Percentiles rank a stretch among this genome's conserved stretches.
These are phyloP conservation scores for Pelusios castaneus DNA, from an alignment of 2,113 vertebrate genomes.

Conservation along the genomic window DNA sequence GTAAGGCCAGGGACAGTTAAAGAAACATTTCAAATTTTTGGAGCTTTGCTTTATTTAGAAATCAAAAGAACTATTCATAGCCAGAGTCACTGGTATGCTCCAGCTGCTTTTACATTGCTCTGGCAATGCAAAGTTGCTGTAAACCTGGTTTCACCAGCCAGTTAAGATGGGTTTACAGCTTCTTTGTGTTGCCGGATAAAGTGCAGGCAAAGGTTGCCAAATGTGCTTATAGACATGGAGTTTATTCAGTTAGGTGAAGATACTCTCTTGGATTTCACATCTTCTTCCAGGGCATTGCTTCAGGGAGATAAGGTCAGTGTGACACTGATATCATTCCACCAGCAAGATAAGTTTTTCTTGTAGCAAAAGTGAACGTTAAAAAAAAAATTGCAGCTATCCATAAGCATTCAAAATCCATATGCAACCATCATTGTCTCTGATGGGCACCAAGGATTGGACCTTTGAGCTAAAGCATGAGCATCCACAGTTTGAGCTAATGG, in stretches of 20 bases:
- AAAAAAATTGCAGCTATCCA: rapidly evolving
- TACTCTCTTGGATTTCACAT: neutral
- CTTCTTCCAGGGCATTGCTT: neutral
- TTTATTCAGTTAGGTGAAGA: neutral
- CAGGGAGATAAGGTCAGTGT: neutral
- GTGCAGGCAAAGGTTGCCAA: neutral
- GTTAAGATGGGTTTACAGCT: neutral
- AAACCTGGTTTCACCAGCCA: neutral
- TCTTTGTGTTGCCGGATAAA: neutral
- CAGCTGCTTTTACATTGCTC: neutral
- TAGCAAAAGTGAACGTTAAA: neutral
- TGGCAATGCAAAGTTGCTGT: neutral
- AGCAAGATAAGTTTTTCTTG: neutral
- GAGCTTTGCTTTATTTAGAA: neutral
- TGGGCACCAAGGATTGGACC: neutral
- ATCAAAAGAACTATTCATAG: neutral
- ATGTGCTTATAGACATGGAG: neutral
- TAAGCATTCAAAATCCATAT: neutral
- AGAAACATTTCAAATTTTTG: neutral
- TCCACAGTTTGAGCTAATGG: neutral
- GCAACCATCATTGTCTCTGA: neutral
- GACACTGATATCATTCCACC: neutral
- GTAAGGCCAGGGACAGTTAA: neutral
- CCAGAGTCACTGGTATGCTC: neutral
- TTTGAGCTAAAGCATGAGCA: neutral